Evolutionary conservation across 1,140 invertebrate species (phyloP).

Genomic region (Nasonia vitripennis): DNA sequence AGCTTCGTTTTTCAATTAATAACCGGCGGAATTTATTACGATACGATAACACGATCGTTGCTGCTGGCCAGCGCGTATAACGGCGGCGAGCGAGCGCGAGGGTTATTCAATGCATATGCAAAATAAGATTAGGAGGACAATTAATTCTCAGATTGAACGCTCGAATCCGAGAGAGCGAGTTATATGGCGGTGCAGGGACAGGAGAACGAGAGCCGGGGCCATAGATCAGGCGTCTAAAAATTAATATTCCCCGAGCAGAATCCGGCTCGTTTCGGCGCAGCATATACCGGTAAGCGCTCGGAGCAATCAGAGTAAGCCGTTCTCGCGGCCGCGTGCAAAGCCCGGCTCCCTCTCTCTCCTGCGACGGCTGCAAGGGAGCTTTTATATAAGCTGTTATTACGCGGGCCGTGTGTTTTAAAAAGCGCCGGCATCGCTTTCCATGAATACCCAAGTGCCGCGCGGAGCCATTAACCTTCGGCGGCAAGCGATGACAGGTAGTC

Average conservation of each 20-base stretch:
- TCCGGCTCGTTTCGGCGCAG: not conserved
- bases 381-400: slow-evolving; percentile 33
- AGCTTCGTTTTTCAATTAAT: too few species aligned
- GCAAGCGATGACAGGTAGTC: not conserved
- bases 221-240: slow-evolving; percentile 7
- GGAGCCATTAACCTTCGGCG: slow-evolving; percentile 13
- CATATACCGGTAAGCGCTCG: not conserved
- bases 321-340: not conserved
- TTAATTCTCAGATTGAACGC: not conserved
- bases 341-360: not conserved
- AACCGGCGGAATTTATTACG: too few species aligned
- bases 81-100: not conserved
- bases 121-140: not conserved
- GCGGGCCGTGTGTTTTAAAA: slow-evolving; percentile 28
- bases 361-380: slow-evolving; percentile 1
- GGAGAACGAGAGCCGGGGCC: not conserved
- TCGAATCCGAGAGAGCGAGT: not conserved
- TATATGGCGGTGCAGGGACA: too few species aligned
- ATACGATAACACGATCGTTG: not conserved
- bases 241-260: slow-evolving; percentile 1
- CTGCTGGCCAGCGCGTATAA: too few species aligned
- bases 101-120: not conserved
- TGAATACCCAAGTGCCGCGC: slow-evolving; percentile 16
- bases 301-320: slow-evolving; percentile 16
- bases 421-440: slow-evolving; percentile 24